A percentile compares a stretch with the other conserved stretches of the same genome.
phyloP scores from a whole-genome alignment of 1,140 invertebrate species.

The Venustaconcha ellipsiformis region DNA sequence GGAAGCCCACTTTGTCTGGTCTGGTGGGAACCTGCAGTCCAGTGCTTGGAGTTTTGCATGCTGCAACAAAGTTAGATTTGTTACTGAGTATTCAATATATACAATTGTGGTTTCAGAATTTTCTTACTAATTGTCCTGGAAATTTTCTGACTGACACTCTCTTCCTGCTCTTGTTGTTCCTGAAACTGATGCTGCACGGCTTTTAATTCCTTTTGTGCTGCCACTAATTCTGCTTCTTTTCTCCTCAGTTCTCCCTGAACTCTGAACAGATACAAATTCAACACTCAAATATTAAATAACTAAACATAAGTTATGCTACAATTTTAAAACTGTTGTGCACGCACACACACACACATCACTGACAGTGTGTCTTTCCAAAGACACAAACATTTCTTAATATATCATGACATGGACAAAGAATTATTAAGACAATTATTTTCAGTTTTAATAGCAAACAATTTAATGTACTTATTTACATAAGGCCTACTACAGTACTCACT shows the following conservation, averaged over 20 bases:
- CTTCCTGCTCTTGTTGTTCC: slow-evolving; percentile 40
- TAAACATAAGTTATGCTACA: background rate
- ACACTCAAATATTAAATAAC: background rate
- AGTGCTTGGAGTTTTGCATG: background rate
- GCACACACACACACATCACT: too few relatives aligned
- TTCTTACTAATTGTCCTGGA: slow-evolving; percentile 34
- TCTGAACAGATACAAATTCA: slow-evolving; percentile 30
- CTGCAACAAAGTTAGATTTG: background rate
- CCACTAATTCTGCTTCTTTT: slow-evolving; percentile 41
- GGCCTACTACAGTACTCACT: too few relatives aligned
- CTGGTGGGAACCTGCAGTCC: background rate
- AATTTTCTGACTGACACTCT: slow-evolving; percentile 38
- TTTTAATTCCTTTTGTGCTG: slow-evolving; percentile 39
- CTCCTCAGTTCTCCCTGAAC: slow-evolving; percentile 36
- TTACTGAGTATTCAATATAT: background rate
- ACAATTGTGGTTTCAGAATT: background rate
- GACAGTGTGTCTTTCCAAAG: too few relatives aligned
- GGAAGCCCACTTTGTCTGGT: background rate
- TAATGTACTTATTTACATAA: too few relatives aligned
- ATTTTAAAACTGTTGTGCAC: too few relatives aligned
- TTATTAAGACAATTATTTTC: too few relatives aligned
- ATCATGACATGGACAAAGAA: too few relatives aligned
- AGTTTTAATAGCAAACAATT: too few relatives aligned
- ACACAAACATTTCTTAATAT: too few relatives aligned
- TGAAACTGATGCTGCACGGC: slow-evolving; percentile 41